phyloP scores from a whole-genome alignment of 2,797 vertebrate genomes.

The Balearica regulorum region DNA sequence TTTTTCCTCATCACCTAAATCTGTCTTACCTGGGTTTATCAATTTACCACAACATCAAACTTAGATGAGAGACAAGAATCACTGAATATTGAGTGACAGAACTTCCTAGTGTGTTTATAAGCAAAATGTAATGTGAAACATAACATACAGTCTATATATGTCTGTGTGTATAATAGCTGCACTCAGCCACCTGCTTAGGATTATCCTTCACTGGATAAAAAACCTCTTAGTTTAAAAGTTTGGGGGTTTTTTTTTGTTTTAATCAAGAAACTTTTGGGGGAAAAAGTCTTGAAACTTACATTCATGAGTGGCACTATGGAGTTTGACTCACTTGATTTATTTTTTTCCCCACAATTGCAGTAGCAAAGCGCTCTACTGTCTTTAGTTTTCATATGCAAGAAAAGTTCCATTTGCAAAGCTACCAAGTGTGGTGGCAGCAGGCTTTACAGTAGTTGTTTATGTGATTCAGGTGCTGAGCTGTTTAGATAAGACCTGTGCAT shows the following conservation, averaged over 20 bases:
- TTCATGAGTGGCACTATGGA: not conserved
- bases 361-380: not conserved
- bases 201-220: not conserved
- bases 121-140: not conserved
- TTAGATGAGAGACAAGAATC: not conserved
- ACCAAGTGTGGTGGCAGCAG: not conserved
- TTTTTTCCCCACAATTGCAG: not conserved
- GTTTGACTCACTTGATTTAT: not conserved
- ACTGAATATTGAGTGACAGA: not conserved
- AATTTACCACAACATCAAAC: not conserved
- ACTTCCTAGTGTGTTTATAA: not conserved
- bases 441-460: slow-evolving; percentile 12
- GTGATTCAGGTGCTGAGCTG: slow-evolving; percentile 5
- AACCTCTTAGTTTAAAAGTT: not conserved
- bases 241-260: not conserved
- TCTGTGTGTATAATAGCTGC: not conserved
- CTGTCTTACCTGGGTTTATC: not conserved
- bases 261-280: not conserved
- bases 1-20: not conserved
- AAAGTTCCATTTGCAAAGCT: not conserved
- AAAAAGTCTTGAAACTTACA: not conserved
- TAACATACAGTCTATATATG: not conserved
- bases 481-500: not conserved
- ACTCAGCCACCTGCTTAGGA: not conserved
- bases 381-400: not conserved